Evolutionary conservation across 2,888 invertebrate species (phyloP).

Genomic region (Amphipyra tragopoginis): DNA sequence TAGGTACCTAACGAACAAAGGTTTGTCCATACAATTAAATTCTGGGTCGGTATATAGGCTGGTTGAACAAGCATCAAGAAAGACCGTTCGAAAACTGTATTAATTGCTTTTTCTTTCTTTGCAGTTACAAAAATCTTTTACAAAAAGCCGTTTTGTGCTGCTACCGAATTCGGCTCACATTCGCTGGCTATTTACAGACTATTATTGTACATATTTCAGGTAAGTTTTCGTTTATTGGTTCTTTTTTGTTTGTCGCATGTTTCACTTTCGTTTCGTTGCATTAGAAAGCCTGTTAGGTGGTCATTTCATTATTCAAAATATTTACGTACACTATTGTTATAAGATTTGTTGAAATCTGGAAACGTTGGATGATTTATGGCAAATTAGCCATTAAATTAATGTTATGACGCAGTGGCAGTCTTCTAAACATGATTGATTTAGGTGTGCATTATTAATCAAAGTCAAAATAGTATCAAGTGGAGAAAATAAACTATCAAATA

Average conservation of each 20-base stretch:
- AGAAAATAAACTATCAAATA: too few species aligned
- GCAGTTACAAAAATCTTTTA: slow-evolving; percentile 83
- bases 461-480: background rate
- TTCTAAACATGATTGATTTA: background rate
- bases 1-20: too few species aligned
- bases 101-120: slow-evolving; percentile 57
- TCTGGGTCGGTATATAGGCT: too few species aligned
- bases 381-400: background rate
- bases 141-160: slow-evolving; percentile 90
- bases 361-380: too few species aligned
- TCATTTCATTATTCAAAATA: background rate
- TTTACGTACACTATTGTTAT: too few species aligned
- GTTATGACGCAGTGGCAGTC: background rate
- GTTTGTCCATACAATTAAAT: too few species aligned
- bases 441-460: background rate
- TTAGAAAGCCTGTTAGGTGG: background rate
- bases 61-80: slow-evolving; percentile 1
- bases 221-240: slow-evolving; percentile 62
- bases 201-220: slow-evolving; percentile 88
- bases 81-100: background rate
- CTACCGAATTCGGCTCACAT: slow-evolving; percentile 88
- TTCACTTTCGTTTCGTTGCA: slow-evolving; percentile 4
- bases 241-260: slow-evolving; percentile 1
- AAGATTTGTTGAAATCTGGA: too few species aligned
- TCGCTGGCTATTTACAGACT: slow-evolving; percentile 90